Conservation (phyloP, 2,797 vertebrate species). For the Karalla daura region DNA sequence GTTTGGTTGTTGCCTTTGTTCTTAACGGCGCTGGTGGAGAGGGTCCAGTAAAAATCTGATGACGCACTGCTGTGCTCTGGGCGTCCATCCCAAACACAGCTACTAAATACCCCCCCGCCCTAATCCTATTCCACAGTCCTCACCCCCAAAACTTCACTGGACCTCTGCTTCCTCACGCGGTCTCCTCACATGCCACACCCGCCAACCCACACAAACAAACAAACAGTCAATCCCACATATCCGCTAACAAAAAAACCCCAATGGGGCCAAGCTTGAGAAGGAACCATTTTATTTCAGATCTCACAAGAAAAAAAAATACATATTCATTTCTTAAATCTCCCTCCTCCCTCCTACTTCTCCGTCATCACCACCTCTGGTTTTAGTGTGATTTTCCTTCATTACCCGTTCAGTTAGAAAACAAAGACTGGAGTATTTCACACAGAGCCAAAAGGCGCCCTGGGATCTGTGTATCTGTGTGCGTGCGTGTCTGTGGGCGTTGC, state of each 20-base stretch:
- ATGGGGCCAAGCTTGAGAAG: conserved; percentile 10
- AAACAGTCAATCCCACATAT: conserved; percentile 57
- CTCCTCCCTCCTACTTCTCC: conserved; percentile 33
- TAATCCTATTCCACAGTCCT: conserved; percentile 6
- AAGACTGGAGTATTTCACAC: conserved; percentile 39
- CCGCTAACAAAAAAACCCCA: conserved; percentile 37
- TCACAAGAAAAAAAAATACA: conserved; percentile 39
- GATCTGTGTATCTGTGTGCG: conserved; percentile 4
- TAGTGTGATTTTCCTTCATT: conserved; percentile 59
- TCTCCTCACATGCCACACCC: conserved; percentile 47
- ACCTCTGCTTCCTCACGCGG: conserved; percentile 43
- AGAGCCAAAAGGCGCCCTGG: conserved; percentile 23
- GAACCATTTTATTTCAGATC: conserved; percentile 43
- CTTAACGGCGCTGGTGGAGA: conserved; percentile 57
- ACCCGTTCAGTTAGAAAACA: conserved; percentile 54
- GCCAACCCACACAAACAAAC: conserved; percentile 57
- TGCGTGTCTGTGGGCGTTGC: not conserved
- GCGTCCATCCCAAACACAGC: conserved; percentile 44
- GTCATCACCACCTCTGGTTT: conserved; percentile 64
- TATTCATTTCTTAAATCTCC: conserved; percentile 41
- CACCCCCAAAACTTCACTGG: conserved; percentile 26
- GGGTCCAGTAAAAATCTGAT: conserved; percentile 68
- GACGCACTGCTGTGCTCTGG: conserved; percentile 61
- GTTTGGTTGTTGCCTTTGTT: conserved; percentile 71
- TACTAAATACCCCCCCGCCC: conserved; percentile 14